Evolutionary conservation across 2,113 vertebrate species (phyloP).

Genomic region (Artemisiospiza belli): DNA sequence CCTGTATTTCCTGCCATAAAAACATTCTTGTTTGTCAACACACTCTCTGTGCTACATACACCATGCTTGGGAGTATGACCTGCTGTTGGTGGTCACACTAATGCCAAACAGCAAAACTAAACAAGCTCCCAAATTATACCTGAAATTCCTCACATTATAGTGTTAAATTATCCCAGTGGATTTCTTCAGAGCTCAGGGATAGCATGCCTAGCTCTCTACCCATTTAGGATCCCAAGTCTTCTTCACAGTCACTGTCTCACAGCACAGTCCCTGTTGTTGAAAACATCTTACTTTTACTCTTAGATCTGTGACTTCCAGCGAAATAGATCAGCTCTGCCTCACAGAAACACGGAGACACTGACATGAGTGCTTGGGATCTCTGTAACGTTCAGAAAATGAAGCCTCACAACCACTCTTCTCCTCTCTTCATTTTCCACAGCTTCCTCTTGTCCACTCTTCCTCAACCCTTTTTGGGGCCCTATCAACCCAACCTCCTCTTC

Average conservation of each 20-base stretch:
- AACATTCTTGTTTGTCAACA: not conserved
- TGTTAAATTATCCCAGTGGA: not conserved
- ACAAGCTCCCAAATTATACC: not conserved
- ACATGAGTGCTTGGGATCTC: fast-evolving
- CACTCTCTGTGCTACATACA: fast-evolving
- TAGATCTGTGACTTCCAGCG: not conserved
- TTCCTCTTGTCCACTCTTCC: not conserved
- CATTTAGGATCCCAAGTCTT: not conserved
- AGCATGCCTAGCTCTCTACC: not conserved
- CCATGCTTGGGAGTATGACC: not conserved
- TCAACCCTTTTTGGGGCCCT: not conserved
- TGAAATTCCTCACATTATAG: not conserved
- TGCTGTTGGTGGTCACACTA: not conserved
- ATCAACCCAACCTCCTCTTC: too few relatives aligned
- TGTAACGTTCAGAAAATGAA: not conserved
- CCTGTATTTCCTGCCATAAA: not conserved
- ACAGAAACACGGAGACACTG: not conserved
- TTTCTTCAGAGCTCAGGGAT: not conserved
- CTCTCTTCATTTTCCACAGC: not conserved
- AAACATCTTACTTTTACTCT: not conserved
- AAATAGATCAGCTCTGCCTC: not conserved
- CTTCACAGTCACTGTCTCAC: not conserved
- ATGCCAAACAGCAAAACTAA: not conserved
- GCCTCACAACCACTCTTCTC: too few relatives aligned
- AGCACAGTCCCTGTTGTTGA: not conserved